Evolutionary conservation across 1,140 invertebrate genomes (phyloP).

Genomic region (Brachystomella parvula): DNA sequence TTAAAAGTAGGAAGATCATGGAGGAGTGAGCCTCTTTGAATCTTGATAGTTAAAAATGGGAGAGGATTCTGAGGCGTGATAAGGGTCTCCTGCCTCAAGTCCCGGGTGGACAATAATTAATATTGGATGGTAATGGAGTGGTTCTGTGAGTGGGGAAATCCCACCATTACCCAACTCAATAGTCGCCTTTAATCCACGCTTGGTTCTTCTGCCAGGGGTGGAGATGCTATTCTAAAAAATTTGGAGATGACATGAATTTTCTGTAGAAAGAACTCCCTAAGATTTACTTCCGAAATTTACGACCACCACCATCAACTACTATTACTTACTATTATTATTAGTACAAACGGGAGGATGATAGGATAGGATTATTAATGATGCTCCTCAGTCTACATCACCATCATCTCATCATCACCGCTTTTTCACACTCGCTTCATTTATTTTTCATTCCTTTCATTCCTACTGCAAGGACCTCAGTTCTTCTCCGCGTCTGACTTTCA

Average conservation of each 20-base stretch:
- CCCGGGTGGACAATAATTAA: conserved; percentile 12
- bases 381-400: not conserved
- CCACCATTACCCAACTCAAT: not conserved
- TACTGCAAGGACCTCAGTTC: not conserved
- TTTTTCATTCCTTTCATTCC: not conserved
- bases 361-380: conserved; percentile 9
- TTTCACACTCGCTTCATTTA: conserved; percentile 6
- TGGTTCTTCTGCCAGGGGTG: not conserved
- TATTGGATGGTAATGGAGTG: conserved; percentile 6
- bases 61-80: not conserved
- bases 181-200: not conserved
- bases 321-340: too few species aligned
- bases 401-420: not conserved
- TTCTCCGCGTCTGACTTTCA: not conserved
- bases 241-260: not conserved
- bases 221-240: not conserved
- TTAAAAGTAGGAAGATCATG: not conserved
- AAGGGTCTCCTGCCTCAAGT: not conserved
- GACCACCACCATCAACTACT: not conserved
- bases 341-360: too few species aligned
- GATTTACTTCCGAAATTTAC: not conserved
- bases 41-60: conserved; percentile 10
- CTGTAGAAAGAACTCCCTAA: not conserved
- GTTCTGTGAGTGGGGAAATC: not conserved
- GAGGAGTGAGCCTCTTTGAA: not conserved